Conservation (phyloP, 2,113 vertebrate species). For the Tympanuchus pallidicinctus region DNA sequence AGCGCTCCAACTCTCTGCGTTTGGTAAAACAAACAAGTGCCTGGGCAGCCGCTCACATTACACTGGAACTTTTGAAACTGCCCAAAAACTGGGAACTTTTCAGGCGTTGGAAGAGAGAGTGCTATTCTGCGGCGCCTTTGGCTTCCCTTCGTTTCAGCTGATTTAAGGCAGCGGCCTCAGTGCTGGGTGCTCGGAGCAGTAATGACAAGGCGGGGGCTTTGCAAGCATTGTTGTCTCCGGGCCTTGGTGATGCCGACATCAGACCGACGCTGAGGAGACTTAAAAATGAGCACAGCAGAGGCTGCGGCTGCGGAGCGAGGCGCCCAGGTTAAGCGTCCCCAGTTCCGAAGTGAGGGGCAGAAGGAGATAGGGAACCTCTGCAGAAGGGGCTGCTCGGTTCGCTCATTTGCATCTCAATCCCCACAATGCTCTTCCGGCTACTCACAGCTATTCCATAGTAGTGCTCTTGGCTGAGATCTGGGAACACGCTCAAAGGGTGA, state of each 20-base stretch:
- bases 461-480: constrained; percentile 73
- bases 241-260: neutral
- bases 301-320: neutral
- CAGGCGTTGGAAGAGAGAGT: neutral
- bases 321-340: constrained; percentile 2
- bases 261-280: neutral
- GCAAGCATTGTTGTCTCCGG: neutral
- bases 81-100: constrained; percentile 26
- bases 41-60: constrained; percentile 37
- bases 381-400: constrained; percentile 44
- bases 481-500: constrained; percentile 75
- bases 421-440: constrained; percentile 75
- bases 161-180: neutral
- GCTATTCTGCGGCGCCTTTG: neutral
- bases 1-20: constrained; percentile 21
- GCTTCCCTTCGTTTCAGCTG: neutral
- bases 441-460: constrained; percentile 74
- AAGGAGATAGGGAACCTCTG: constrained; percentile 58
- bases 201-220: neutral
- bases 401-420: constrained; percentile 76
- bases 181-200: neutral
- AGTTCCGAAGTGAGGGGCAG: constrained; percentile 57
- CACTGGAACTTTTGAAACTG: constrained; percentile 40
- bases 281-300: neutral
- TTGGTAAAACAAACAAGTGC: constrained; percentile 60